phyloP scores from a whole-genome alignment of 2,797 vertebrate genomes.

The Artibeus jamaicensis region DNA sequence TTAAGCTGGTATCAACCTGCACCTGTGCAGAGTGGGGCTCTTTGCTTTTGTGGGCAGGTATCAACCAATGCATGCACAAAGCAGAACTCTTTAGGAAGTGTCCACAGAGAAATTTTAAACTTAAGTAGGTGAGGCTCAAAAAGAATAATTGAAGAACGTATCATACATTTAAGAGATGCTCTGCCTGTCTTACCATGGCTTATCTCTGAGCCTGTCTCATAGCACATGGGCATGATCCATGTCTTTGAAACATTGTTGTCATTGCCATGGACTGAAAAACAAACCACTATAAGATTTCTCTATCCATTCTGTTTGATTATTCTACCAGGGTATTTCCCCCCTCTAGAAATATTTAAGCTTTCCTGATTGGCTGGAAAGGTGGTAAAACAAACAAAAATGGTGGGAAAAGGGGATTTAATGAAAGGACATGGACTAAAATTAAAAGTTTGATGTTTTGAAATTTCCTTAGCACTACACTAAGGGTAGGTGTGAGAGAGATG shows the following conservation, averaged over 20 bases:
- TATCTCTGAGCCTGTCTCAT: background rate
- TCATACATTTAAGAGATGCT: background rate
- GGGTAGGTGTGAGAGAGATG: background rate
- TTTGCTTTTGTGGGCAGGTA: background rate
- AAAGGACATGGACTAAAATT: background rate
- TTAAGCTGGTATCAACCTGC: background rate
- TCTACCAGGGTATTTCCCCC: background rate
- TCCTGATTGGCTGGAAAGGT: background rate
- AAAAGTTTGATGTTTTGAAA: background rate
- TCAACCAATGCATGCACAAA: background rate
- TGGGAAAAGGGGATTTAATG: background rate
- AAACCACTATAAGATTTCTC: background rate
- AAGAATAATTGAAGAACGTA: background rate
- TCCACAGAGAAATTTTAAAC: background rate
- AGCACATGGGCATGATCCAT: background rate
- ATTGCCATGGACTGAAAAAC: background rate
- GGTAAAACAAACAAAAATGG: background rate
- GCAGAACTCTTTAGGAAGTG: background rate
- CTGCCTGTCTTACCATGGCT: background rate
- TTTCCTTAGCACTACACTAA: background rate
- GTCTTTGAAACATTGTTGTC: background rate
- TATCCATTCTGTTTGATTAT: background rate
- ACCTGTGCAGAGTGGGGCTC: background rate
- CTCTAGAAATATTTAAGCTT: background rate
- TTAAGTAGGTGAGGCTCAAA: background rate